These are phyloP conservation scores for Acanthaster planci DNA, from an alignment of 35 echinoderm and acorn worm genomes.

Conservation along the genomic window DNA sequence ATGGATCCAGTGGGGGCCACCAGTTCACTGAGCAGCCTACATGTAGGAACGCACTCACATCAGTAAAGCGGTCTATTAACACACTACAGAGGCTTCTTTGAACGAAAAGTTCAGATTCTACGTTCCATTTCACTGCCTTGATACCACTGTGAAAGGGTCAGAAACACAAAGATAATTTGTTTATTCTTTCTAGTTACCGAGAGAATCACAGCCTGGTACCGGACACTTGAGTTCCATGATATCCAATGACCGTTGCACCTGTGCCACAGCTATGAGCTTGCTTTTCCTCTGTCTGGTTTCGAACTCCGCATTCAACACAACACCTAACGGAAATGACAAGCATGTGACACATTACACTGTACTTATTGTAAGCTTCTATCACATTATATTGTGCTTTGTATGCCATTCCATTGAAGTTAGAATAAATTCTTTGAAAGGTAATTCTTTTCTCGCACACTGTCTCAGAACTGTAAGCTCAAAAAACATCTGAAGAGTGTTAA, in stretches of 20 bases:
- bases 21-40: too few species aligned
- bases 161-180: too few species aligned
- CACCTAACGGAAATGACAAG: not conserved
- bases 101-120: too few species aligned
- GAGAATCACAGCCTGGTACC: constrained; percentile 91
- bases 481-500: too few species aligned
- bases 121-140: too few species aligned
- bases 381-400: not conserved
- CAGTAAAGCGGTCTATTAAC: too few species aligned
- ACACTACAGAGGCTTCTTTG: too few species aligned
- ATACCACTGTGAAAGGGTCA: too few species aligned
- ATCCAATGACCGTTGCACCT: constrained; percentile 70
- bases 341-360: not conserved
- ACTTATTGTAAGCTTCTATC: not conserved
- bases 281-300: constrained; percentile 70
- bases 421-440: constrained; percentile 18
- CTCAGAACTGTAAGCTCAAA: too few species aligned
- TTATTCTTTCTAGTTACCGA: constrained; percentile 49
- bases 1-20: too few species aligned
- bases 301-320: constrained; percentile 22
- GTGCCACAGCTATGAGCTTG: constrained; percentile 63
- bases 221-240: constrained; percentile 85
- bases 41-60: too few species aligned
- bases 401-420: not conserved
- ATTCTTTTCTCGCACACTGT: too few species aligned